phyloP scores from a whole-genome alignment of 2,888 invertebrate species.

The Melangyna quadrimaculata region DNA sequence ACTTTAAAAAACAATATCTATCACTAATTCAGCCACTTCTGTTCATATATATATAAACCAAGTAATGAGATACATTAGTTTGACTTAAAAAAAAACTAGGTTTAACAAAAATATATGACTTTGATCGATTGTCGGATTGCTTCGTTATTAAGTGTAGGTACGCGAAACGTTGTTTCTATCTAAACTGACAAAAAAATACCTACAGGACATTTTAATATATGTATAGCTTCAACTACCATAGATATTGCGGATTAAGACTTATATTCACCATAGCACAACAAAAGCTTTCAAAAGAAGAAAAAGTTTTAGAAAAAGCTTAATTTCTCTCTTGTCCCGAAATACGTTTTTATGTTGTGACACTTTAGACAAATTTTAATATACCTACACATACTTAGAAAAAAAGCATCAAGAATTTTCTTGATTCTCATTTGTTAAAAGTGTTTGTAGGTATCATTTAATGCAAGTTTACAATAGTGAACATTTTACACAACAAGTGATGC shows the following conservation, averaged over 20 bases:
- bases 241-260: constrained; percentile 1
- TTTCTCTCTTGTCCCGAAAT: too few species aligned
- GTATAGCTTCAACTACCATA: constrained; percentile 7
- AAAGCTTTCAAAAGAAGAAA: background rate
- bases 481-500: too few species aligned
- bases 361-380: too few species aligned
- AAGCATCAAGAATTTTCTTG: too few species aligned
- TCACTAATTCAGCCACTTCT: background rate
- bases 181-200: constrained; percentile 43
- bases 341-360: too few species aligned
- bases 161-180: constrained; percentile 26
- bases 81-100: background rate
- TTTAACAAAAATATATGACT: constrained; percentile 8
- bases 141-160: constrained; percentile 44
- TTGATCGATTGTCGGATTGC: constrained; percentile 42
- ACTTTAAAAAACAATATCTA: background rate
- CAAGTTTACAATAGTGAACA: too few species aligned
- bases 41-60: background rate
- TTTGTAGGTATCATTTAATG: too few species aligned
- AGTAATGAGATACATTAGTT: background rate
- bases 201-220: constrained; percentile 20
- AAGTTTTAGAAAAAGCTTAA: background rate
- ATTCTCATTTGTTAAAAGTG: too few species aligned
- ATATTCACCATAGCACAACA: background rate
- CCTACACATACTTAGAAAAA: too few species aligned